Conservation (phyloP, 2,113 vertebrate species). For the Marmota flaviventris region DNA sequence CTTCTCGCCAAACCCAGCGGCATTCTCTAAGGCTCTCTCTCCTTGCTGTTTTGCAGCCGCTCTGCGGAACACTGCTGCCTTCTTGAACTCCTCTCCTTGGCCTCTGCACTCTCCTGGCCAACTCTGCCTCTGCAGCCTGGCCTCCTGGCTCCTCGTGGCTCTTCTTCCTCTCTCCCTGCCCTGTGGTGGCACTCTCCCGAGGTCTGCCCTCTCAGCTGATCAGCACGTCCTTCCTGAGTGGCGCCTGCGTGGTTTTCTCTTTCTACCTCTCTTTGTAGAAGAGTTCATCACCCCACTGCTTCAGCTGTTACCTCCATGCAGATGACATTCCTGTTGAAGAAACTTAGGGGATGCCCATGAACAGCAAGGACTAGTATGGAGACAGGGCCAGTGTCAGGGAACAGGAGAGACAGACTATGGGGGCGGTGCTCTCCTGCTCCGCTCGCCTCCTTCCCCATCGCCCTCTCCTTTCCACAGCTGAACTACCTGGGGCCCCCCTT, state of each 20-base stretch:
- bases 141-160: slow-evolving; percentile 31
- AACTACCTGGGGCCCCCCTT: slow-evolving; percentile 98
- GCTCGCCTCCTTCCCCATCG: slow-evolving; percentile 62
- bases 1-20: not conserved
- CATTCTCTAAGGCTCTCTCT: not conserved
- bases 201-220: not conserved
- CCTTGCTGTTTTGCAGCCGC: slow-evolving; percentile 66
- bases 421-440: not conserved
- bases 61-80: slow-evolving; percentile 52
- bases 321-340: slow-evolving; percentile 25
- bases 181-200: not conserved
- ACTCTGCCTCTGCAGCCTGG: slow-evolving; percentile 62
- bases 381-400: slow-evolving; percentile 23
- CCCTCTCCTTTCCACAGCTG: slow-evolving; percentile 88
- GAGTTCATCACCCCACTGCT: slow-evolving; percentile 17
- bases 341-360: not conserved
- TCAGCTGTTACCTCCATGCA: slow-evolving; percentile 47
- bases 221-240: not conserved
- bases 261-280: slow-evolving; percentile 12
- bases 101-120: slow-evolving; percentile 62
- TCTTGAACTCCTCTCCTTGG: slow-evolving; percentile 65
- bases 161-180: slow-evolving; percentile 65
- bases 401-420: not conserved
- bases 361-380: not conserved
- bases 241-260: slow-evolving; percentile 33